Evolutionary conservation across 2,797 vertebrate species (phyloP).

Genomic region (Nyctibius grandis): DNA sequence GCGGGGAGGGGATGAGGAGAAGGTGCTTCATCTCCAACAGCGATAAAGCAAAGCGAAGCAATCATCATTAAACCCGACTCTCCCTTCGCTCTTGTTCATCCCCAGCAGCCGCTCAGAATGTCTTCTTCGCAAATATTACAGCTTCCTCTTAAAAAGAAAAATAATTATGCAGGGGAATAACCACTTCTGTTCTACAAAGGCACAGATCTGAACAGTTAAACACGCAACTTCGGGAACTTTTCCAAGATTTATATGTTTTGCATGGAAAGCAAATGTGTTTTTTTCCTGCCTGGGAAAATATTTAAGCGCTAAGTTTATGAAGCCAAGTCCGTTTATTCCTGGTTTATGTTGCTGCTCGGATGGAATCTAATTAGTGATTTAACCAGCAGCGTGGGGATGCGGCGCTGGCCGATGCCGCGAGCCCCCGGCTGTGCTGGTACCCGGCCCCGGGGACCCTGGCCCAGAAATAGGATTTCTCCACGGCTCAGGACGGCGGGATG

Average conservation of each 20-base stretch:
- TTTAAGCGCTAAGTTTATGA: constrained; percentile 11
- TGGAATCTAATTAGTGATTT: background rate
- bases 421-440: background rate
- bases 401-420: rapidly evolving
- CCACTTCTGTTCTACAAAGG: background rate
- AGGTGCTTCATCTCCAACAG: background rate
- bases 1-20: background rate
- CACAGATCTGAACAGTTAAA: background rate
- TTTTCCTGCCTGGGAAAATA: constrained; percentile 50
- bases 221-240: constrained; percentile 5
- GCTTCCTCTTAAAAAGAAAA: background rate
- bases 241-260: constrained; percentile 62
- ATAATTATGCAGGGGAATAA: background rate
- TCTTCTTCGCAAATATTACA: background rate
- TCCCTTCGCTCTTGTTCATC: background rate
- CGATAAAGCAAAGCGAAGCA: background rate
- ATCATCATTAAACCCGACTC: background rate
- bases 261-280: constrained; percentile 55
- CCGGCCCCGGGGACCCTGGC: background rate
- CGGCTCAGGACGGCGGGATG: rapidly evolving
- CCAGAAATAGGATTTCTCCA: background rate
- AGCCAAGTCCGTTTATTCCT: constrained; percentile 36
- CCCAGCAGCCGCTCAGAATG: background rate
- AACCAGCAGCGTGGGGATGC: background rate
- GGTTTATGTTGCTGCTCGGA: constrained; percentile 5